These are phyloP conservation scores for Anniella stebbinsi DNA, from an alignment of 2,797 vertebrate genomes.

Conservation along the genomic window DNA sequence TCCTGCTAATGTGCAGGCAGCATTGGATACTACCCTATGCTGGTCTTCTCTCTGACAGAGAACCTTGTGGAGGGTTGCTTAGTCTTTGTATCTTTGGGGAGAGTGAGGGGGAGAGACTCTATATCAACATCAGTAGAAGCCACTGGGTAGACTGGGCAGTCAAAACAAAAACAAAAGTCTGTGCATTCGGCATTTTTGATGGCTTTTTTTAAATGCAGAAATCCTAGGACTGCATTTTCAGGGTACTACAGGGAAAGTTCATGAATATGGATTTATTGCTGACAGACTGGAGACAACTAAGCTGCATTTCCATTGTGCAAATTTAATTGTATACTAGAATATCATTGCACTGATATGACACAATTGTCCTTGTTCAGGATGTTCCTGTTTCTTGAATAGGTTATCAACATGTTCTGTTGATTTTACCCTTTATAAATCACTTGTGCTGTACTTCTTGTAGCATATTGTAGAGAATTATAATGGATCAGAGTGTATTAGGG, in stretches of 20 bases:
- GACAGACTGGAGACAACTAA: not conserved
- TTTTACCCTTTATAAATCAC: conserved; percentile 17
- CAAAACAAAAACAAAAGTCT: not conserved
- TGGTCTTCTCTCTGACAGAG: not conserved
- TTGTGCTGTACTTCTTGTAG: conserved; percentile 25
- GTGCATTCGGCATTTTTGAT: not conserved
- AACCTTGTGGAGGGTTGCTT: not conserved
- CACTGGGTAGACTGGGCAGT: not conserved
- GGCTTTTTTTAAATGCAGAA: not conserved
- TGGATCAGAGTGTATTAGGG: conserved; percentile 20
- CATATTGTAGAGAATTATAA: not conserved
- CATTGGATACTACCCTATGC: not conserved
- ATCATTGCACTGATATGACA: not conserved
- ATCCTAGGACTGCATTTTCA: not conserved
- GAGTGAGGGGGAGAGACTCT: not conserved
- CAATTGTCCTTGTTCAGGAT: not conserved
- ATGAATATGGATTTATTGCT: not conserved
- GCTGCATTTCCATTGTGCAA: too few relatives aligned
- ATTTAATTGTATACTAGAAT: not conserved
- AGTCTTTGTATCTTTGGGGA: not conserved
- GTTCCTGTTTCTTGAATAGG: not conserved
- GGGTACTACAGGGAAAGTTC: not conserved
- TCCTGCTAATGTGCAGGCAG: too few relatives aligned
- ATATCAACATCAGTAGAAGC: not conserved
- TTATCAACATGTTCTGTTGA: not conserved